A percentile compares a stretch with the other conserved stretches of the same genome.
These are phyloP conservation scores for Cyanoderma ruficeps DNA, from an alignment of 2,113 vertebrate species.

Conservation along the genomic window DNA sequence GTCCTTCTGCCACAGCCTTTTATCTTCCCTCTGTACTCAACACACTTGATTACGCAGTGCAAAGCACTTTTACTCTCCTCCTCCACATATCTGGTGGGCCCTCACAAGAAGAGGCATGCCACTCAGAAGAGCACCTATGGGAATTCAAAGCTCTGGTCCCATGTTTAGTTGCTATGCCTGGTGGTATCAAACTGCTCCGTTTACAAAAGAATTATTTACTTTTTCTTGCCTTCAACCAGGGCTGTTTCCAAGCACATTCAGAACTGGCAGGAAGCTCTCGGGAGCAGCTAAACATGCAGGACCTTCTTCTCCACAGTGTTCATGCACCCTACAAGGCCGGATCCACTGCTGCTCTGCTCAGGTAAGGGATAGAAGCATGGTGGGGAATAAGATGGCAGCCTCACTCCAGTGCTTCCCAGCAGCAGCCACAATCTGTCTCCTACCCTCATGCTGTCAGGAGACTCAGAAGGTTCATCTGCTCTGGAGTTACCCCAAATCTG, in stretches of 20 bases:
- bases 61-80: not conserved
- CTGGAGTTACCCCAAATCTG: not conserved
- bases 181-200: not conserved
- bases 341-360: not conserved
- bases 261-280: not conserved
- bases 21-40: not conserved
- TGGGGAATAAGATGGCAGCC: not conserved
- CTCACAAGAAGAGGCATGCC: not conserved
- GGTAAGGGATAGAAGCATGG: not conserved
- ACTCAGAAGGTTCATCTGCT: not conserved
- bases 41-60: not conserved
- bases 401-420: not conserved
- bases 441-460: not conserved
- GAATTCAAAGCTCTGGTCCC: not conserved
- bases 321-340: not conserved
- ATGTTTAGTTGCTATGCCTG: not conserved
- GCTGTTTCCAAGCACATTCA: not conserved
- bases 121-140: not conserved
- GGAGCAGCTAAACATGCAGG: not conserved
- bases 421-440: not conserved
- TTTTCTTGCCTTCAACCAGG: not conserved
- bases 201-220: not conserved
- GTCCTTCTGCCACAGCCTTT: not conserved
- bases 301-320: not conserved
- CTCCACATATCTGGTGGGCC: not conserved